Evolutionary conservation across 2,797 vertebrate species (phyloP), one percentile per base, ranked within the genome.

Genomic region (Amphiprion clarkii): DNA sequence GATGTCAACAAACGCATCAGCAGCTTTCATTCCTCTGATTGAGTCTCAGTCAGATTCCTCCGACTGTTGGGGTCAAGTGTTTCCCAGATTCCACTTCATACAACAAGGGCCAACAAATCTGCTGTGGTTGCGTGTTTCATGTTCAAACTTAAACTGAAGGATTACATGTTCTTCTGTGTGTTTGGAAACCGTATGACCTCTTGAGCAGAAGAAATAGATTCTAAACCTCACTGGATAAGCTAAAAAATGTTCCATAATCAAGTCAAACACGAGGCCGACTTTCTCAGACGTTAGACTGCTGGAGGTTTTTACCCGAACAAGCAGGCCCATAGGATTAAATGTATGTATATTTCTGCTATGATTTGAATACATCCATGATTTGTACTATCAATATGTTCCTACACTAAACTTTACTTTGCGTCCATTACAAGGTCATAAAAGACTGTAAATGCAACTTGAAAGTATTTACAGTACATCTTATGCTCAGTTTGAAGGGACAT

Each of bases 101-200:
- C 25, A 2, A 59, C 2, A 16, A 21, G 53, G 27, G n/a, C 69
- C 29, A 44, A 23, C 10, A 62, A 69, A 67, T 71, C 33, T 31
- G 31, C 19, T 23, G 48, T 31, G 39, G 60, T 19, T 57, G 72
- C 14, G 3, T 31, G 40, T 56, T 62, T 70, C 39, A 44, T 25
- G 5, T 31, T 69, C 3, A 51, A 42, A 57, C 13, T 74, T 57
- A 72, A 79, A 54, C 48, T 54, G 42, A 53, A 61, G 76, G 76
- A 84, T 78, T 78, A 71, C 4, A 46, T 74, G 76, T 54, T 78
- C 74, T 53, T 49, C 13, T 81, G 39, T 33, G 31, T 62, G 33
- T 62, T 71, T 79, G 76, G 74, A 74, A 83, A 81, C 46, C 36
- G 1, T 23, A 61, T 66, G 78, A 83, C 80, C 80, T 73, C 40